These are phyloP conservation scores for Bombus turneri DNA, from an alignment of 1,140 invertebrate species.

Conservation along the genomic window DNA sequence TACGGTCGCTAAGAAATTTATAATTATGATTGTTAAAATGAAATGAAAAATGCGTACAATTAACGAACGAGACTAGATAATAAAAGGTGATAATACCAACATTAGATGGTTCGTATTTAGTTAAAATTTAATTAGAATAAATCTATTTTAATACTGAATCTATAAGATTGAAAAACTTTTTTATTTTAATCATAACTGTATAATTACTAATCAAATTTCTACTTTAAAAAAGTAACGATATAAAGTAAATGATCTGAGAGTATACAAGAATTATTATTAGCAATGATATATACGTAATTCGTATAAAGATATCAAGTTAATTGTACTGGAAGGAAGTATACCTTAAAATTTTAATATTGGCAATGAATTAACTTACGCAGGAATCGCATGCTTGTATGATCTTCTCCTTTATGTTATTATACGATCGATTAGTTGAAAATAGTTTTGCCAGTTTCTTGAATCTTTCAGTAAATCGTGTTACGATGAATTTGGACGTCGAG, in stretches of 20 bases:
- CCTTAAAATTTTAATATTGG: constrained; percentile 21
- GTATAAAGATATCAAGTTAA: constrained; percentile 16
- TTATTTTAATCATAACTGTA: neutral
- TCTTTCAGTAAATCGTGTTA: constrained; percentile 37
- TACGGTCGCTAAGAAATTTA: neutral
- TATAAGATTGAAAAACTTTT: neutral
- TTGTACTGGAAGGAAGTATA: constrained; percentile 19
- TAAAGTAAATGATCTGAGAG: neutral
- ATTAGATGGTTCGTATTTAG: neutral
- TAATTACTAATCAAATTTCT: neutral
- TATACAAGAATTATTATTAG: neutral
- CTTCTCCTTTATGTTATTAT: constrained; percentile 33
- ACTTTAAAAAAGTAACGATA: neutral
- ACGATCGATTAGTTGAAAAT: constrained; percentile 50
- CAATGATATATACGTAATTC: neutral
- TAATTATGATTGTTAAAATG: neutral
- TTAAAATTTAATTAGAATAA: constrained; percentile 13
- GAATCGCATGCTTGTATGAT: constrained; percentile 30
- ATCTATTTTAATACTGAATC: neutral
- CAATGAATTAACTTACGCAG: constrained; percentile 2
- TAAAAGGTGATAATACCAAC: neutral
- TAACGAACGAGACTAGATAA: neutral
- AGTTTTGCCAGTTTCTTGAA: constrained; percentile 34
- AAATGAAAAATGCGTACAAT: constrained; percentile 3
- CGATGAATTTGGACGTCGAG: constrained; percentile 31